Percentiles rank a stretch among this genome's conserved stretches.
phyloP scores from a whole-genome alignment of 2,888 invertebrate species.

The Apamea sordens region DNA sequence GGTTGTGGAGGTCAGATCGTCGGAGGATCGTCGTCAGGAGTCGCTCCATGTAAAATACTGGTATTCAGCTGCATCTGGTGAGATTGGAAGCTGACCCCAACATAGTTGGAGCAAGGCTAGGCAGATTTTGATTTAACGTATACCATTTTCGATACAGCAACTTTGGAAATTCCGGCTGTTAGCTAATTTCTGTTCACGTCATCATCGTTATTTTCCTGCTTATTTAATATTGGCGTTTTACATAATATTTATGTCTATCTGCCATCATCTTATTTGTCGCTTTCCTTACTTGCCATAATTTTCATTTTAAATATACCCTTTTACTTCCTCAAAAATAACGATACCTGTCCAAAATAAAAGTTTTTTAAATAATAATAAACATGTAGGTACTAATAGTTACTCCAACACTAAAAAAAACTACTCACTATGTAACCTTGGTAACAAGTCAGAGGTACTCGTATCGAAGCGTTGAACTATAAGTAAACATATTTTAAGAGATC shows the following conservation, averaged over 20 bases:
- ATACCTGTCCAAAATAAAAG: not conserved
- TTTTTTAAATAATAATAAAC: not conserved
- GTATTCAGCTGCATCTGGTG: too few relatives aligned
- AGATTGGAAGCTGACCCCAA: too few relatives aligned
- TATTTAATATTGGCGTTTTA: not conserved
- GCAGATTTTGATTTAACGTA: not conserved
- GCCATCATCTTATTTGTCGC: not conserved
- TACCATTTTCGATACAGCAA: not conserved
- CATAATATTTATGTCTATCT: not conserved
- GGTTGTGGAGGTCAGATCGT: too few relatives aligned
- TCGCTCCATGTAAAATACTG: too few relatives aligned
- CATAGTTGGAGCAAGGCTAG: too few relatives aligned
- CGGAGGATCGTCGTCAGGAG: too few relatives aligned
- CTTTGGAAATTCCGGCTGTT: not conserved
- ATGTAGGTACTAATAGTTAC: not conserved
- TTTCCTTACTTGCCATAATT: not conserved
- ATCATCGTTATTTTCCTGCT: not conserved
- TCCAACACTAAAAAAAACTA: not conserved
- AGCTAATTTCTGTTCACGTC: not conserved
- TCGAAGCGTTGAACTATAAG: not conserved
- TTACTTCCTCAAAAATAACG: not conserved
- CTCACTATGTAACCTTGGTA: not conserved
- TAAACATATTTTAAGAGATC: slow-evolving; percentile 32
- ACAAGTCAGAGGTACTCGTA: not conserved
- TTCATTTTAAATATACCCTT: not conserved